Evolutionary conservation across 2,797 vertebrate species (phyloP).

Genomic region (Serranus cabrilla): DNA sequence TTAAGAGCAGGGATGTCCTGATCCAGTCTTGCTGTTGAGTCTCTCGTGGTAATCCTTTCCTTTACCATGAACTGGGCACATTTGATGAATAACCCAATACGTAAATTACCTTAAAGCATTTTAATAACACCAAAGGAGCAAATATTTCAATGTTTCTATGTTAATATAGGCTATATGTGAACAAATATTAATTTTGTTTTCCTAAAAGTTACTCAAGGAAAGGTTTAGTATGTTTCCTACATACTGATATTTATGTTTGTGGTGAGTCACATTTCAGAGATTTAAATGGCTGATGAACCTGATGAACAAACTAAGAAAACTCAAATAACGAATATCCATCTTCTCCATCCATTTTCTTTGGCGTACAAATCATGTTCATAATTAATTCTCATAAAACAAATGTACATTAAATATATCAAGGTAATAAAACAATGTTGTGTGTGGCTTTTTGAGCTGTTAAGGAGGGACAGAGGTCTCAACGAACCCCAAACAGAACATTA

Average conservation of each 20-base stretch:
- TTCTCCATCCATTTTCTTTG: neutral
- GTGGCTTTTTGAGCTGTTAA: neutral
- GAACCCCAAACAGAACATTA: too few species aligned
- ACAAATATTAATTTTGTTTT: neutral
- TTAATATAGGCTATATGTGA: too few species aligned
- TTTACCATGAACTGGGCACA: neutral
- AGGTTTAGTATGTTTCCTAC: too few species aligned
- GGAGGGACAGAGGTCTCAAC: neutral
- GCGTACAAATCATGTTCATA: neutral
- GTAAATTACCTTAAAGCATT: neutral
- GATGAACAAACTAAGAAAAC: neutral
- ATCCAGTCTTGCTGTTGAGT: too few species aligned
- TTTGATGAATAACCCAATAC: neutral
- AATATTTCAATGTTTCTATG: neutral
- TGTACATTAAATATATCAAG: neutral
- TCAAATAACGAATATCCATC: neutral
- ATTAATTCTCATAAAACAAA: neutral
- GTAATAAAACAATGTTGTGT: neutral
- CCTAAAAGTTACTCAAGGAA: too few species aligned
- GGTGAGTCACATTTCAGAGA: too few species aligned
- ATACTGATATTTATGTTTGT: too few species aligned
- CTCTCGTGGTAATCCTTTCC: neutral
- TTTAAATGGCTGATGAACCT: neutral
- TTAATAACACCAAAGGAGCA: neutral
- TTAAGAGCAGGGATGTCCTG: too few species aligned